Base-by-base conservation (phyloP, 2,113 vertebrate species). In the Lathamus discolor region DNA sequence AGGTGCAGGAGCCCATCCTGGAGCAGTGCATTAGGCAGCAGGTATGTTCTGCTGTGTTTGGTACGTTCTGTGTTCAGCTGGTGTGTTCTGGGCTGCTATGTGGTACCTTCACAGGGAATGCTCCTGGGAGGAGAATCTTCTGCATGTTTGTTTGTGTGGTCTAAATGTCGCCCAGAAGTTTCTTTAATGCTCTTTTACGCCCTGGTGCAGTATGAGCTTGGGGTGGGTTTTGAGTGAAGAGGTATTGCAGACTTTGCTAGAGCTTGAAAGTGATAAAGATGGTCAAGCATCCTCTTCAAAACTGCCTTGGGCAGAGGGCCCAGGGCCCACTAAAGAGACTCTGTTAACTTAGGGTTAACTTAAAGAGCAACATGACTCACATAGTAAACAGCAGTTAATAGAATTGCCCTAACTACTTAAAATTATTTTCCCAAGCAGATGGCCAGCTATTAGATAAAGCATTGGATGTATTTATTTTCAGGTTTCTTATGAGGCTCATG, bases 351-450 rank as follows among this genome's bases (percentile, higher is more conserved):
- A 83, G 96, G 91, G 91, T 95, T 97, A 94, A 93, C 62, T 75
- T 73, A 43, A 83, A 85, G 91, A 75, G 80, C 66, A 44, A 22
- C 41, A 23, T 95, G 96, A 94, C 88, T 96, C 92, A 92, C 77
- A 69, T 84, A 19, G 88, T 83, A 92, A 97, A 96, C 70, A 95
- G 68, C 48, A 86, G 86, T 76, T 85, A 90, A 91, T 84, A 83
- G 90, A 95, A 94, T 88, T 93, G 88, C 86, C 4, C 5, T 91
- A 91, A 87, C 83, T 97, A 72, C 88, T 89, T 91, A 69, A 95
- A 96, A 94, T 96, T 48, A 85, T 92, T 96, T 92, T 92, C 63
- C 83, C 35, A 79, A 96, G 91, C 92, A 96, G 95, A 96, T 96
- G 95, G 96, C 86, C 91, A 84, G 14, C 91, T 91, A 35, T 94